Conservation (phyloP, 1,140 invertebrate species). For the Musca vetustissima region DNA sequence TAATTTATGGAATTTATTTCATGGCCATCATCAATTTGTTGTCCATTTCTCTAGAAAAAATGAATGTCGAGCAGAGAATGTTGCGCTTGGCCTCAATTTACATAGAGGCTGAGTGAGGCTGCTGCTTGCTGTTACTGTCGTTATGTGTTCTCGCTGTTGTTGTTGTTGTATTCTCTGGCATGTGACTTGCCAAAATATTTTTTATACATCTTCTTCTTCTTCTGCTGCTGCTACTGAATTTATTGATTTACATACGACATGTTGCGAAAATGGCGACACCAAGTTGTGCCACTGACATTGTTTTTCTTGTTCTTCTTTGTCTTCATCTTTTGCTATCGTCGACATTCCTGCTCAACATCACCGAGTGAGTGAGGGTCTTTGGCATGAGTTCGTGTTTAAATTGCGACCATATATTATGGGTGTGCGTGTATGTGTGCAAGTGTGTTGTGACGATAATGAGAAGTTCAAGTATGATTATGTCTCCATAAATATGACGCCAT, state of each 20-base stretch:
- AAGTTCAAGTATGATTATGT: conserved; percentile 20
- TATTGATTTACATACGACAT: conserved; percentile 1
- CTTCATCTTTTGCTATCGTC: not conserved
- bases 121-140: too few species aligned
- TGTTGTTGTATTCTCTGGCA: too few species aligned
- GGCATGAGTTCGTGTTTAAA: too few species aligned
- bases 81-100: too few species aligned
- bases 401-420: too few species aligned
- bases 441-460: not conserved
- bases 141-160: too few species aligned
- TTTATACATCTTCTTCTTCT: not conserved
- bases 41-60: conserved; percentile 1
- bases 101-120: too few species aligned
- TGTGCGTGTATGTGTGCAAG: too few species aligned
- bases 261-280: conserved; percentile 5
- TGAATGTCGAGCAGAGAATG: too few species aligned
- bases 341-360: not conserved
- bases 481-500: not conserved
- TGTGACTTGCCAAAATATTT: conserved; percentile 4
- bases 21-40: not conserved
- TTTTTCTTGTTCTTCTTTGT: not conserved
- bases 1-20: not conserved
- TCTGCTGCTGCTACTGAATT: too few species aligned
- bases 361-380: too few species aligned
- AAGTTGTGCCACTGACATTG: conserved; percentile 19